Base-by-base conservation (phyloP, 1,140 invertebrate species). In the Oryctes rhinoceros region DNA sequence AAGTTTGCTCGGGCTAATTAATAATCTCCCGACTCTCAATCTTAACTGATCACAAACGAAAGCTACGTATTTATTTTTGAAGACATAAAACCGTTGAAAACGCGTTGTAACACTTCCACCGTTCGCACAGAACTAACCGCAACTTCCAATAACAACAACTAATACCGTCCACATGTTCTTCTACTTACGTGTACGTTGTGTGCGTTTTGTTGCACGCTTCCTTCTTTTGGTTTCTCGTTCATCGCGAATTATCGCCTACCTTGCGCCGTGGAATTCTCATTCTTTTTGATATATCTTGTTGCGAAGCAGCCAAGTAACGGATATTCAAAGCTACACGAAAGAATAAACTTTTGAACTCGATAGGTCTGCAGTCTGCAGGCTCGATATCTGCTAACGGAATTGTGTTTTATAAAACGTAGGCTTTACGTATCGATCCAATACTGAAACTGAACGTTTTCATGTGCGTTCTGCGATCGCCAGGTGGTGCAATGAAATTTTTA, bases 281-380 rank as follows among this genome's bases (percentile, higher is more conserved):
- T 44, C 39, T 10, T 44, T n/a, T 4, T 62, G 53, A 10, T 62
- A 6, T 62, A 62, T 20, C 53, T 20, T n/a, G 20, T 62, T 20
- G 53, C 53, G 15, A 20, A 15, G 53, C 20, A 13, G 53, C 53
- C 5, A 62, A 62, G 7, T 62, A 62, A 62, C 53, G 53, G 53
- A 62, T 10, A 62, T 62, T 62, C 20, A 62, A 62, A 7, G 9
- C 15, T 6, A 62, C 15, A 15, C 20, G 15, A 44, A 10, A 44
- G 15, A n/a, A 62, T 62, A 62, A 62, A 62, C 53, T 62, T 62
- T 62, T 62, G 53, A 62, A 62, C 53, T 62, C 53, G 53, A 30
- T 30, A 30, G 24, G 2, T 0, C 53, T 62, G 39, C 39, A 30
- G 24, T 44, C 9, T 5, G 39, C 5, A 44, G 39, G 39, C 9